These are phyloP conservation scores for Strix aluco DNA, from an alignment of 2,113 vertebrate species.

Conservation along the genomic window DNA sequence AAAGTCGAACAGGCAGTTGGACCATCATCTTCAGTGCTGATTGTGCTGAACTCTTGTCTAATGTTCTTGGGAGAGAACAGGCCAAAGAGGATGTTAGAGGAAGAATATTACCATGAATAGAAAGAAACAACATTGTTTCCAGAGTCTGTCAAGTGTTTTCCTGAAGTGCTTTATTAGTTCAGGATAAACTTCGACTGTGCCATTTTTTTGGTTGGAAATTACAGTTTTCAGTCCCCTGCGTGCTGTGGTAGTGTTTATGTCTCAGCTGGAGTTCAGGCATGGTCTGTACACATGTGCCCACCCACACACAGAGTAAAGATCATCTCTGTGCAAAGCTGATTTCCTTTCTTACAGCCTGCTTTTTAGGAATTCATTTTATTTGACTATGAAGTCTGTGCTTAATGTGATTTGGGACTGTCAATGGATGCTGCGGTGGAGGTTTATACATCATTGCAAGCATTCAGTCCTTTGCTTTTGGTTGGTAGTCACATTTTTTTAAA, in stretches of 20 bases:
- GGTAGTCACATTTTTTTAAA: neutral
- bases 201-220: neutral
- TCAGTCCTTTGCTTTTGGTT: neutral
- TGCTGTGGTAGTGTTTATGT: neutral
- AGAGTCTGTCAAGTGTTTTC: neutral
- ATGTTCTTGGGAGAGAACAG: neutral
- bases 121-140: neutral
- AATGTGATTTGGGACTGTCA: neutral
- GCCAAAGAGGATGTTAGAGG: neutral
- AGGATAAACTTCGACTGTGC: neutral
- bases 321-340: neutral
- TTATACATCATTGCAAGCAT: neutral
- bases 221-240: neutral
- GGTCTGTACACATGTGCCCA: neutral
- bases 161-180: neutral
- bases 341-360: neutral
- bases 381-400: neutral
- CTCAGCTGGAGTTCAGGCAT: slow-evolving; percentile 18
- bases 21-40: neutral
- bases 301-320: neutral
- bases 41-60: neutral
- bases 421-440: neutral
- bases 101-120: neutral
- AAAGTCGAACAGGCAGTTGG: neutral
- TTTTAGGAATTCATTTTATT: slow-evolving; percentile 28